Conservation (phyloP, 2,797 vertebrate genomes). For the Sylvia borin region DNA sequence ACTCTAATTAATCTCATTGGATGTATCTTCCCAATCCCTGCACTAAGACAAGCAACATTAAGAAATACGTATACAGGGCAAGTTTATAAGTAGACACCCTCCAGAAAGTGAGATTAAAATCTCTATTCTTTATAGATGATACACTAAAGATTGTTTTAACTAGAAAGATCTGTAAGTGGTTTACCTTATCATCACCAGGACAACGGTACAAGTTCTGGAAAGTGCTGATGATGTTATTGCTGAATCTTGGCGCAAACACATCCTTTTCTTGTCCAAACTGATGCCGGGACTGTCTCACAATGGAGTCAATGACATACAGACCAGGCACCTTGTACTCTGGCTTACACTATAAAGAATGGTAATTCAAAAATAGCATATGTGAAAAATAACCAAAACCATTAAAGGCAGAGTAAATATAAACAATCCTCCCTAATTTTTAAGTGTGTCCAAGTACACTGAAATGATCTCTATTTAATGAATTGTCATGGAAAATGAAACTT, state of each 20-base stretch:
- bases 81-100: not conserved
- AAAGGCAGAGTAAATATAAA: not conserved
- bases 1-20: not conserved
- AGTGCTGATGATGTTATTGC: constrained; percentile 97
- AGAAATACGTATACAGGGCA: not conserved
- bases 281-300: constrained; percentile 97
- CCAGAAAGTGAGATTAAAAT: not conserved
- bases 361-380: not conserved
- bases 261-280: constrained; percentile 99
- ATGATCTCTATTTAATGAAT: not conserved
- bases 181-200: constrained; percentile 97
- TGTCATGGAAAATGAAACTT: not conserved
- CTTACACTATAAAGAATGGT: constrained; percentile 85
- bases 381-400: not conserved
- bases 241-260: constrained; percentile 97
- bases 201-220: constrained; percentile 99
- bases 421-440: not conserved
- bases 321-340: constrained; percentile 99
- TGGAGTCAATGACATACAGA: constrained; percentile 97
- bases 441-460: not conserved
- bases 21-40: not conserved
- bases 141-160: not conserved
- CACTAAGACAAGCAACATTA: not conserved
- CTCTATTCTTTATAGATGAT: not conserved
- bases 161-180: not conserved